Percentiles rank a stretch among this genome's conserved stretches.
phyloP scores from a whole-genome alignment of 2,113 vertebrate genomes.

The Daphoenositta chrysoptera region DNA sequence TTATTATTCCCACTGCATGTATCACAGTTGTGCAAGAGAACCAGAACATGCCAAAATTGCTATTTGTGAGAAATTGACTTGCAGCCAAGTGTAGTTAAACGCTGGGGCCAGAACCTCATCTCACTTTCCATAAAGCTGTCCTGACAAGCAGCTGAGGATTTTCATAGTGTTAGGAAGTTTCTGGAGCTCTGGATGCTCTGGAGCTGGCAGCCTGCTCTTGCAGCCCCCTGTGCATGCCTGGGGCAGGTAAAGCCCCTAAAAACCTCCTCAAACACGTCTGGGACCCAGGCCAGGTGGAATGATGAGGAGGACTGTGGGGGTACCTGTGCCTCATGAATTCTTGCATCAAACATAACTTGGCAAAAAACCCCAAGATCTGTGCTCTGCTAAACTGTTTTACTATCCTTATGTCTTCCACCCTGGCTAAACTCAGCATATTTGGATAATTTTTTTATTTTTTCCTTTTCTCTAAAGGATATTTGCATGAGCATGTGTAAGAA shows the following conservation, averaged over 20 bases:
- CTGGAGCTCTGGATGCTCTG: not conserved
- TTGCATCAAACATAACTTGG: not conserved
- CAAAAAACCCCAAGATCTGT: fast-evolving
- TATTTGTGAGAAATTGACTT: conserved; percentile 55
- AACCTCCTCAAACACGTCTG: not conserved
- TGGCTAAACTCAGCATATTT: not conserved
- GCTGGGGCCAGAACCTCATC: conserved; percentile 22
- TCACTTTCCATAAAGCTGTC: conserved; percentile 34
- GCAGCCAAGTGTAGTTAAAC: not conserved
- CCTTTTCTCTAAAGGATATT: not conserved
- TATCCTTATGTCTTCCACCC: not conserved
- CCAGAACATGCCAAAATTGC: conserved; percentile 24
- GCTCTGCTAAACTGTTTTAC: not conserved
- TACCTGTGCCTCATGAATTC: not conserved
- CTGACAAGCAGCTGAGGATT: conserved; percentile 31
- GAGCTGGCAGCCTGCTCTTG: not conserved
- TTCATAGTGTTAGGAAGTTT: not conserved
- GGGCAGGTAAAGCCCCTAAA: not conserved
- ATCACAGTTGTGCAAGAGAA: conserved; percentile 14
- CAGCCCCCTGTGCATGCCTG: not conserved
- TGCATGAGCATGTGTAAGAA: not conserved
- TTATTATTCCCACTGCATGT: conserved; percentile 42
- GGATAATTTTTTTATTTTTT: not conserved
- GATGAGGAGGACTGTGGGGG: not conserved
- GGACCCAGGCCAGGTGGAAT: not conserved